These are phyloP conservation scores for Anser brachyrhynchus DNA, from an alignment of 2,113 vertebrate species.

Conservation along the genomic window DNA sequence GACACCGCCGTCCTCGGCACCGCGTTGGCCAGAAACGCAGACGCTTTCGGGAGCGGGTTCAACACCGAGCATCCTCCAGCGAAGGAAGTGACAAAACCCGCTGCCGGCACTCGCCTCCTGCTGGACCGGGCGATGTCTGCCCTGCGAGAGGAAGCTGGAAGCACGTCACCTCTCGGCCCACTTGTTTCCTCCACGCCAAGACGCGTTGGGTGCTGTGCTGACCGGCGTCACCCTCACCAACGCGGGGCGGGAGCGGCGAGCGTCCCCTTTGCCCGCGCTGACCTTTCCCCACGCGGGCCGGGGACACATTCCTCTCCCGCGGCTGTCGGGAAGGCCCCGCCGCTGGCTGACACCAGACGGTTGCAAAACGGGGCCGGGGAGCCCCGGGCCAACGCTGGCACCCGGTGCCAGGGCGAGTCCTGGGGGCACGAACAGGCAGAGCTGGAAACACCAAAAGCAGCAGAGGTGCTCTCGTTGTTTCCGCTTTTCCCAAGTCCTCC, in stretches of 20 bases:
- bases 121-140: background rate
- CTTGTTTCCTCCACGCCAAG: background rate
- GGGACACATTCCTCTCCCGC: constrained; percentile 29
- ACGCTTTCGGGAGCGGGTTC: background rate
- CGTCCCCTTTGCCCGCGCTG: constrained; percentile 24
- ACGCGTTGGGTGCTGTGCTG: background rate
- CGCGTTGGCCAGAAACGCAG: background rate
- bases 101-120: background rate
- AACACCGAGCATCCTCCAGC: background rate
- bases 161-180: background rate
- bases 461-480: background rate
- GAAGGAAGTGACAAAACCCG: background rate
- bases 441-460: background rate
- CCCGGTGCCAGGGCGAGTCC: background rate
- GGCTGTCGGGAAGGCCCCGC: background rate
- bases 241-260: background rate
- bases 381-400: background rate
- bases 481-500: background rate
- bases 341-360: background rate
- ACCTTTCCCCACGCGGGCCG: background rate
- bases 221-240: accelerated
- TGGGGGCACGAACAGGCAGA: accelerated
- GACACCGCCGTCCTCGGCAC: background rate
- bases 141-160: background rate
- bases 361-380: constrained; percentile 15